phyloP scores from a whole-genome alignment of 2,888 invertebrate genomes.

The Caenorhabditis plicata region DNA sequence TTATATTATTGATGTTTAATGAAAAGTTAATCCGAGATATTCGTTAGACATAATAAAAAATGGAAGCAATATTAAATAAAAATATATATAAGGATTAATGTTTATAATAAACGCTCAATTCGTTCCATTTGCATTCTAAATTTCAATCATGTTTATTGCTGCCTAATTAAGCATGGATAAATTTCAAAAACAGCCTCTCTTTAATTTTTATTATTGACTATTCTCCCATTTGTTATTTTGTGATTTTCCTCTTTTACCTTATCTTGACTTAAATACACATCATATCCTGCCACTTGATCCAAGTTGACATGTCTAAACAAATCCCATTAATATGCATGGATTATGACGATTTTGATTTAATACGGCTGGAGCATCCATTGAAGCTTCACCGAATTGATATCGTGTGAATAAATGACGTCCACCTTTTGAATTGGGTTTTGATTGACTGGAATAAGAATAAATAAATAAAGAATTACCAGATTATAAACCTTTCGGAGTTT shows the following conservation, averaged over 20 bases:
- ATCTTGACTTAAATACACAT: conserved; percentile 59
- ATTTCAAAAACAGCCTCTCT: background rate
- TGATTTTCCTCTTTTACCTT: conserved; percentile 30
- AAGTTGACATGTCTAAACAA: conserved; percentile 42
- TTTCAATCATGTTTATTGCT: too few species aligned
- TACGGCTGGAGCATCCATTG: conserved; percentile 64
- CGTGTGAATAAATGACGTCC: conserved; percentile 64
- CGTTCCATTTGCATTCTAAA: too few species aligned
- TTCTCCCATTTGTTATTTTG: too few species aligned
- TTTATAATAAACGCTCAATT: too few species aligned
- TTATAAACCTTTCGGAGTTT: conserved; percentile 40
- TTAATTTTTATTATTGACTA: background rate
- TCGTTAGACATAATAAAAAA: too few species aligned
- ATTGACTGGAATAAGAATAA: conserved; percentile 36
- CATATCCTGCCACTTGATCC: conserved; percentile 56
- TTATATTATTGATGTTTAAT: background rate
- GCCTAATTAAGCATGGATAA: background rate
- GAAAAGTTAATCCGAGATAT: background rate
- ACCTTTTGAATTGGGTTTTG: conserved; percentile 61
- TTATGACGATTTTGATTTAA: too few species aligned
- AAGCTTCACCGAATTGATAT: conserved; percentile 58
- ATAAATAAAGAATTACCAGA: background rate
- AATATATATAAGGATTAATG: background rate
- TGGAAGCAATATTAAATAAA: too few species aligned
- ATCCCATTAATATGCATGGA: background rate